Base-by-base conservation (phyloP, 2,113 vertebrate species). In the Stomatorhinus ivindoensis region DNA sequence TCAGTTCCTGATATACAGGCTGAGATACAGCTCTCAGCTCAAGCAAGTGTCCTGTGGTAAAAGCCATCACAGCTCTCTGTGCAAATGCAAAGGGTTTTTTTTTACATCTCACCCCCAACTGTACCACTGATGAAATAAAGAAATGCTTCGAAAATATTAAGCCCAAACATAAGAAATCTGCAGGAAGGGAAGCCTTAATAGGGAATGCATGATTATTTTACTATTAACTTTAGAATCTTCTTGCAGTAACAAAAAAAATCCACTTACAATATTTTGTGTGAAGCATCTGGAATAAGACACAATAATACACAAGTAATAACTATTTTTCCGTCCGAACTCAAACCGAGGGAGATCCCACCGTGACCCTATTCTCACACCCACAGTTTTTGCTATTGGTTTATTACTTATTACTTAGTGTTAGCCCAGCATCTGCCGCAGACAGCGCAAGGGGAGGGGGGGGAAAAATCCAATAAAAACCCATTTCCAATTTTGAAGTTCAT, bases 1-100 rank as follows among this genome's bases (percentile, higher is more conserved):
- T 92, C 89, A 91, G 88, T 88, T 88, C 91, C 88, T 93, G 53
- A 90, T 92, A 91, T 27, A 85, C 50, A 42, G 55, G 88, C 89
- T 91, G 85, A 92, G 84, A 91, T 89, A 61, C 48, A 42, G 90
- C 90, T 92, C 91, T 76, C 35, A 76, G 69, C 31, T 76, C 31
- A 76, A 76, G 69, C 69, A 39, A 39, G 31, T 35, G 84, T 19
- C 48, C 47, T 13, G 48, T 1, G 2, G n/a, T 4, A 86, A n/a
- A 86, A 86, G n/a, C 10, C 48, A 31, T 17, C 27, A 19, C 24
- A 1, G 27, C 27, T 35, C 44, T 31, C n/a, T 73, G 69, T 39
- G 27, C 8, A 11, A 21, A 31, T 8, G 19, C 35, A 0, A 17
- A 13, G 83, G 24, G 21, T 4, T 46, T 17, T 84, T 19, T 39